Evolutionary conservation across 2,888 invertebrate species (phyloP).

Genomic region (Sminthurinus aureus): DNA sequence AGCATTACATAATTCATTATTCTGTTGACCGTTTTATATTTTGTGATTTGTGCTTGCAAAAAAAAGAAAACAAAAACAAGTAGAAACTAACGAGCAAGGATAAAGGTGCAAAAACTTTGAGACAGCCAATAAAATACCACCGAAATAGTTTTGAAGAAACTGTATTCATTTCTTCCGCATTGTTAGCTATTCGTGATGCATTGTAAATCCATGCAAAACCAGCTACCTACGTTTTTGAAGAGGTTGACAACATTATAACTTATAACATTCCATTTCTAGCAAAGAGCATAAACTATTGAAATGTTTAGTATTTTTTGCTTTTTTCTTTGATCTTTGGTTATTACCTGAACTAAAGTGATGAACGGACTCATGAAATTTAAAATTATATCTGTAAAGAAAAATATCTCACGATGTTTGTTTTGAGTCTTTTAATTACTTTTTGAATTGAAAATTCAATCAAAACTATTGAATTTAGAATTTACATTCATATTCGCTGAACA

Average conservation of each 20-base stretch:
- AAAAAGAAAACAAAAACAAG: too few species aligned
- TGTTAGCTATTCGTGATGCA: slow-evolving; percentile 42
- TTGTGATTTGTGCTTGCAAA: too few species aligned
- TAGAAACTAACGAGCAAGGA: background rate
- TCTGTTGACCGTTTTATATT: background rate
- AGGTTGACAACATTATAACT: too few species aligned
- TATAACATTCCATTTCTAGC: too few species aligned
- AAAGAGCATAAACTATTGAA: too few species aligned
- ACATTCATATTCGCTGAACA: slow-evolving; percentile 51
- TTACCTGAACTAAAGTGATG: slow-evolving; percentile 44
- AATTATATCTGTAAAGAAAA: slow-evolving; percentile 33
- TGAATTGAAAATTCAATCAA: background rate
- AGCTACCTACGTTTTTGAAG: slow-evolving; percentile 23
- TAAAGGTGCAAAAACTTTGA: slow-evolving; percentile 18
- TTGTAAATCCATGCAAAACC: slow-evolving; percentile 48
- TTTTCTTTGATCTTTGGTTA: background rate
- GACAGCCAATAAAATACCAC: slow-evolving; percentile 18
- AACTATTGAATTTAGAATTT: background rate
- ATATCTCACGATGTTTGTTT: background rate
- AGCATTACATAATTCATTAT: background rate
- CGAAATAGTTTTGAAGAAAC: slow-evolving; percentile 16
- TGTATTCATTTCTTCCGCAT: slow-evolving; percentile 49
- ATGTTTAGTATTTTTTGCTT: too few species aligned
- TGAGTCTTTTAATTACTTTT: background rate
- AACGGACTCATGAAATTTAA: slow-evolving; percentile 43